Percentiles rank a stretch among this genome's conserved stretches.
Evolutionary conservation across 2,888 invertebrate species (phyloP).

Genomic region (Lasius fuliginosus): DNA sequence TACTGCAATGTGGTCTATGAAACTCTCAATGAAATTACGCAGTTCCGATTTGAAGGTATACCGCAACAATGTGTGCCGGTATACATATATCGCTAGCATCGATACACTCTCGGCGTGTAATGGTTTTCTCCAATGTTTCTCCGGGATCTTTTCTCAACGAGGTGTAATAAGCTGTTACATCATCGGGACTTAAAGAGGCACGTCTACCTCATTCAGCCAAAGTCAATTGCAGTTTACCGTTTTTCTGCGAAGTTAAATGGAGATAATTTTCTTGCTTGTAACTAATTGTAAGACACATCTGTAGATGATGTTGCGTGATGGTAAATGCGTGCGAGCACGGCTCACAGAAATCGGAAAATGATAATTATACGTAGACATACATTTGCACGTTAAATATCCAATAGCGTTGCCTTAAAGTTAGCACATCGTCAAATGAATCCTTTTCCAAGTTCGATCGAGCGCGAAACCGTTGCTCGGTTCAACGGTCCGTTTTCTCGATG

Average conservation of each 20-base stretch:
- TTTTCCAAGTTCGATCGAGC: conserved; percentile 14
- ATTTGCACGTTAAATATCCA: background rate
- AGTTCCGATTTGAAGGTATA: background rate
- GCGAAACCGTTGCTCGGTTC: conserved; percentile 15
- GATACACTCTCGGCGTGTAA: background rate
- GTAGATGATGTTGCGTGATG: background rate
- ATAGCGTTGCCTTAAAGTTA: background rate
- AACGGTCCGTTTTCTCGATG: conserved; percentile 19
- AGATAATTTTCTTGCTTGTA: background rate
- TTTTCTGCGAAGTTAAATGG: conserved; percentile 28
- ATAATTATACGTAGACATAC: background rate
- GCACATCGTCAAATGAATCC: conserved; percentile 45
- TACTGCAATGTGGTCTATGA: background rate
- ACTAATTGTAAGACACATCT: too few relatives aligned
- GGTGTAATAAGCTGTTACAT: conserved; percentile 44
- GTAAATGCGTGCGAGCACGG: background rate
- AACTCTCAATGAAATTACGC: background rate
- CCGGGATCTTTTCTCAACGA: conserved; percentile 49
- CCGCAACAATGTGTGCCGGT: background rate
- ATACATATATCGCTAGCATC: conserved; percentile 44
- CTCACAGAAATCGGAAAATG: background rate
- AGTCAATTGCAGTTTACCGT: conserved; percentile 32
- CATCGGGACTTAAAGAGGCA: conserved; percentile 37
- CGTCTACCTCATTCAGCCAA: background rate
- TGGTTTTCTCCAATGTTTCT: conserved; percentile 23